Conservation (phyloP, 2,888 invertebrate species). For the Molanna angustata region DNA sequence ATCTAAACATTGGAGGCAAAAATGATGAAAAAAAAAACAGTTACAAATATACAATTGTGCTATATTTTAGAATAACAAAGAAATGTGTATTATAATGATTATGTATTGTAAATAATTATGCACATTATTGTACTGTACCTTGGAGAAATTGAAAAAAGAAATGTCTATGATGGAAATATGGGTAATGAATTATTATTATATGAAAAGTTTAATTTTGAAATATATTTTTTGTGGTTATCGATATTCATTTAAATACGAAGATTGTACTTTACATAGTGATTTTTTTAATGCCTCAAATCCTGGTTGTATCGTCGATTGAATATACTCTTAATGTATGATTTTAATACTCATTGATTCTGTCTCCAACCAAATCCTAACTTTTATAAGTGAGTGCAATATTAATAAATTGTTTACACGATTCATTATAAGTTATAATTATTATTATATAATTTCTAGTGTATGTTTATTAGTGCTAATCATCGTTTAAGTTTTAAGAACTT, state of each 20-base stretch:
- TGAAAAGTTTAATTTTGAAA: constrained; percentile 24
- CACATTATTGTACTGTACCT: constrained; percentile 33
- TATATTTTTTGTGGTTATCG: constrained; percentile 18
- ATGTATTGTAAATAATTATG: constrained; percentile 30
- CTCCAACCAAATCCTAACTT: constrained; percentile 30
- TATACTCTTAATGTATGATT: constrained; percentile 8
- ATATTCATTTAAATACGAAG: constrained; percentile 6
- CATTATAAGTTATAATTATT: constrained; percentile 14
- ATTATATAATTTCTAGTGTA: constrained; percentile 28
- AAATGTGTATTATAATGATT: constrained; percentile 27
- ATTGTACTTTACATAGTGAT: neutral
- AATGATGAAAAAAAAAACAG: no score
- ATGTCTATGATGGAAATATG: constrained; percentile 23
- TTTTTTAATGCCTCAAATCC: constrained; percentile 1
- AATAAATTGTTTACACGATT: constrained; percentile 26
- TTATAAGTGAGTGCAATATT: constrained; percentile 33
- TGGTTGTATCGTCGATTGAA: constrained; percentile 11
- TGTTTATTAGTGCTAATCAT: constrained; percentile 28
- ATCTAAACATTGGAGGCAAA: no score
- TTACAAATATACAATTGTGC: no score
- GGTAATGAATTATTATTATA: constrained; percentile 30
- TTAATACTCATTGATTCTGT: constrained; percentile 32
- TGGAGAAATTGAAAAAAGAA: constrained; percentile 23
- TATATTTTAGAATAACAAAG: constrained; percentile 23
- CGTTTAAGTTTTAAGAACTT: constrained; percentile 19